Evolutionary conservation across 2,113 vertebrate genomes (phyloP), one percentile per base, ranked within the genome.

Genomic region (Rhinoptilus africanus): DNA sequence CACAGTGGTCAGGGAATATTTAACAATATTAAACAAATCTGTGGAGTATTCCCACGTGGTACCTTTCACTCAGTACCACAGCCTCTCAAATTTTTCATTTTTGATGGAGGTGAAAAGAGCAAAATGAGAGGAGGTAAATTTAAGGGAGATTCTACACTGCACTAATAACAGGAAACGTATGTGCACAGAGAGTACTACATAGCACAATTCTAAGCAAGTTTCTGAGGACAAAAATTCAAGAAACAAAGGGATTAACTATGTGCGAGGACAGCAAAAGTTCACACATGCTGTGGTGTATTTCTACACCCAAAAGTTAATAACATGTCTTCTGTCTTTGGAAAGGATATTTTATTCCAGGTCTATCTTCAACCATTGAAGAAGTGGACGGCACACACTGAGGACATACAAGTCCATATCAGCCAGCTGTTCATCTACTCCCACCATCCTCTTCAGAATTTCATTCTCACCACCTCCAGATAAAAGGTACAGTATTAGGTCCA

Each of bases 401-500:
- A 76, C 54, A 50, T 8, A 57, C 0, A 2, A 71, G 43, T 47
- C 23, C 2, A 0, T 17, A 51, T 45, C 43, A 48, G 47, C 13
- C 59, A 73, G 45, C 24, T 78, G n/a, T 28, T 68, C 26, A 73
- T 35, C 32, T 89, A 4, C 41, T 26, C 62, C 41, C 27, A 67
- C 27, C 41, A 47, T 71, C 48, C 23, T 83, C 14, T 75, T 76
- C 10, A 62, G 60, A 26, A 67, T 47, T 78, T 67, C 45, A 37
- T 68, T 68, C n/a, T 62, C 5, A 6, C 8, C 59, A 68, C 39
- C 27, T 67, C 26, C 54, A 47, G 26, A 47, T 21, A 37, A 6
- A 84, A 41, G 45, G 35, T 26, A 51, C 10, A 54, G 8, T 20
- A 76, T 35, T 74, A 85, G 16, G 24, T 50, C 34, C 56, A 16